phyloP scores from a whole-genome alignment of 2,888 invertebrate genomes.

The Parnassius orleans region DNA sequence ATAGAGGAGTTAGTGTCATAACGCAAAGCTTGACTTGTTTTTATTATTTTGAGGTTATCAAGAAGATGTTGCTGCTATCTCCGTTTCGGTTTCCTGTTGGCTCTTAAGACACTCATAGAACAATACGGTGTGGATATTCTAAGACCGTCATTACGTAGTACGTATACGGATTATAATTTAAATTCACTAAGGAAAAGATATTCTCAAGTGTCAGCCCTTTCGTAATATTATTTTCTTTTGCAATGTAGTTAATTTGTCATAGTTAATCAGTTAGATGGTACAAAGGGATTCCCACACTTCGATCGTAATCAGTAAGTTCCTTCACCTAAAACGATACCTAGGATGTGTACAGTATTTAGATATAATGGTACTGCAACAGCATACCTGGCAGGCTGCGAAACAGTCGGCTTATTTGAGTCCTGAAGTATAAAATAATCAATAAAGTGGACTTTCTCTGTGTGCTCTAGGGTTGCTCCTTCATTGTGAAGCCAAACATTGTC shows the following conservation, averaged over 20 bases:
- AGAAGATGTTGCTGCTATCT: too few species aligned
- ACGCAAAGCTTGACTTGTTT: too few species aligned
- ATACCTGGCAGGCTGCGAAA: neutral
- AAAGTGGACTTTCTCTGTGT: constrained; percentile 18
- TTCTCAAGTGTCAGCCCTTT: too few species aligned
- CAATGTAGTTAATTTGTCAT: neutral
- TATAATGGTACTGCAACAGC: neutral
- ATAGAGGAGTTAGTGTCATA: too few species aligned
- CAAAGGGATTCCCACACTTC: neutral
- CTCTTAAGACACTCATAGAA: too few species aligned
- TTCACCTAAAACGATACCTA: neutral
- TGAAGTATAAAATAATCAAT: neutral
- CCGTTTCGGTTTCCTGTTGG: too few species aligned
- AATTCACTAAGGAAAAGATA: too few species aligned
- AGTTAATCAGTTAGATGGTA: neutral
- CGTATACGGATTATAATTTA: too few species aligned
- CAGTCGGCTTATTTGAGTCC: neutral
- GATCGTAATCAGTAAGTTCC: neutral
- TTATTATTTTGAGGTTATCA: too few species aligned
- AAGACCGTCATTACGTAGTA: too few species aligned
- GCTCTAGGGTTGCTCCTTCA: constrained; percentile 7
- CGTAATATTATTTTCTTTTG: neutral
- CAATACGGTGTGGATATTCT: too few species aligned
- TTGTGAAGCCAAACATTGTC: constrained; percentile 36
- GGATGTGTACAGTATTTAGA: neutral